These are phyloP conservation scores for Corynorhinus townsendii DNA, from an alignment of 2,113 vertebrate species.

Conservation along the genomic window DNA sequence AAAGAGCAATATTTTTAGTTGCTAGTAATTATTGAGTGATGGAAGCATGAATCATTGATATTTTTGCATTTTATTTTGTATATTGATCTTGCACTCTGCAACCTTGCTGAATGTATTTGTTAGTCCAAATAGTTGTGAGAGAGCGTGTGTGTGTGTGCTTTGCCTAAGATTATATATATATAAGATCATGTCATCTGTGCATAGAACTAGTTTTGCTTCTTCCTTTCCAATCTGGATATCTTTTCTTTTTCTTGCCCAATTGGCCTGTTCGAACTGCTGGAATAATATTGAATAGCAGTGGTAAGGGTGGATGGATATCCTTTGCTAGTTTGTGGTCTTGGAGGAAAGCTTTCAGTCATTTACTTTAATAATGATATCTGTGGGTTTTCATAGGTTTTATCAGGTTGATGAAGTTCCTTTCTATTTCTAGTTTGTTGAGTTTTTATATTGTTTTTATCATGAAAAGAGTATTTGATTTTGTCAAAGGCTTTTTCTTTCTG, in stretches of 20 bases:
- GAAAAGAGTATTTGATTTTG: background rate
- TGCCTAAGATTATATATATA: background rate
- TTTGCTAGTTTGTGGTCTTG: background rate
- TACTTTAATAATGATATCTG: background rate
- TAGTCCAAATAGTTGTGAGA: background rate
- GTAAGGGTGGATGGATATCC: background rate
- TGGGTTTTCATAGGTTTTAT: background rate
- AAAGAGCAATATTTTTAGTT: constrained; percentile 8
- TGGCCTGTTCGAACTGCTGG: background rate
- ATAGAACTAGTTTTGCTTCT: constrained; percentile 19
- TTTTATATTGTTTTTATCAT: background rate
- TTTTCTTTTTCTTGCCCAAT: background rate
- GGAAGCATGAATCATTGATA: constrained; percentile 65
- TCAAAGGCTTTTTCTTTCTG: background rate
- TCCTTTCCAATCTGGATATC: background rate
- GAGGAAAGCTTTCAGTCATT: background rate
- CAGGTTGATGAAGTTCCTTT: background rate
- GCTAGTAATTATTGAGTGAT: constrained; percentile 74
- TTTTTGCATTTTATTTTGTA: constrained; percentile 62
- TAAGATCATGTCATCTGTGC: background rate
- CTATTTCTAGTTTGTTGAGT: background rate
- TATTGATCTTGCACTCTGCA: background rate
- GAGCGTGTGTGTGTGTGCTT: background rate
- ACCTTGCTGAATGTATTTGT: background rate
- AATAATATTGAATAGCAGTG: background rate